A percentile compares a stretch with the other conserved stretches of the same genome.
Conservation (phyloP, 2,113 vertebrate species). For the Pao palembangensis region DNA sequence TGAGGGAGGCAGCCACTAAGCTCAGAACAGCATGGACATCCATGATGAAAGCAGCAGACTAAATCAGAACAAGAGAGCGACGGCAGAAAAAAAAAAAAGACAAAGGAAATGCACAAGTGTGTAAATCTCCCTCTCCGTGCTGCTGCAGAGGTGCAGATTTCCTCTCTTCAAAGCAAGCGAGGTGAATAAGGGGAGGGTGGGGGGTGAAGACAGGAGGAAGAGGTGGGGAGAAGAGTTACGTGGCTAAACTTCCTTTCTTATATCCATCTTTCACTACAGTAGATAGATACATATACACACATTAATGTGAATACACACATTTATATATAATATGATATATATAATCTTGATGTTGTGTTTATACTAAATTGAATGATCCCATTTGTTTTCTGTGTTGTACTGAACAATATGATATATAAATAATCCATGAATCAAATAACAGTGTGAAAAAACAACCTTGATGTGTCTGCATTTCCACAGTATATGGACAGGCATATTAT, state of each 20-base stretch:
- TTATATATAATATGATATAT: too few species aligned
- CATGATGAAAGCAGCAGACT: constrained; percentile 3
- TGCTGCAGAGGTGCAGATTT: constrained; percentile 70
- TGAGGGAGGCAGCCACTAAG: constrained; percentile 16
- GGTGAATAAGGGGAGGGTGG: constrained; percentile 25
- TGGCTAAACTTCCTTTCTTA: neutral
- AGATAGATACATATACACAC: too few species aligned
- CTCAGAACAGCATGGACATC: constrained; percentile 14
- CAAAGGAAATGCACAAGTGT: constrained; percentile 69
- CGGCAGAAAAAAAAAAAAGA: constrained; percentile 53
- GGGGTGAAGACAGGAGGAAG: constrained; percentile 47
- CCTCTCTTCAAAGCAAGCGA: constrained; percentile 73
- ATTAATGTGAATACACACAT: too few species aligned
- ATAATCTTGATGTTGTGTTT: too few species aligned
- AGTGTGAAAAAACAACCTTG: too few species aligned
- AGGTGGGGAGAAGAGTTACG: constrained; percentile 33
- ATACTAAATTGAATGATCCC: too few species aligned
- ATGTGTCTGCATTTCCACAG: too few species aligned
- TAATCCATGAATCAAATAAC: too few species aligned
- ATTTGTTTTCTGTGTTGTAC: too few species aligned
- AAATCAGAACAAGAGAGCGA: constrained; percentile 3
- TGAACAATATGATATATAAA: too few species aligned
- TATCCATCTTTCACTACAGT: too few species aligned
- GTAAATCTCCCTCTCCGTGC: constrained; percentile 42
- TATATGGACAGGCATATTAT: too few species aligned